A percentile compares a stretch with the other conserved stretches of the same genome.
Evolutionary conservation across 2,113 vertebrate genomes (phyloP).

Genomic region (Recurvirostra avosetta): DNA sequence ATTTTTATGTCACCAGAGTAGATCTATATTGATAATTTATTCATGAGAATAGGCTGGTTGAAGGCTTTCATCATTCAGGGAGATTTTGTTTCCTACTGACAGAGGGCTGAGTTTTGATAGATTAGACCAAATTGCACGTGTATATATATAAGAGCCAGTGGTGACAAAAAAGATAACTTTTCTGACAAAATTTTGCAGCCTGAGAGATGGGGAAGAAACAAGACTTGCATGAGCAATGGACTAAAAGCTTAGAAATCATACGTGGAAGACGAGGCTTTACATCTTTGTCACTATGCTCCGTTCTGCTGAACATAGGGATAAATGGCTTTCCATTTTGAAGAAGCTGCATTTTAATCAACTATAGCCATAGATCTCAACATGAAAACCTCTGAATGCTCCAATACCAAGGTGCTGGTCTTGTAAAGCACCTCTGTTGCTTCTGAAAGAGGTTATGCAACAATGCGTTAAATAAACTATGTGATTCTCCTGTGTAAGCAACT

Average conservation of each 20-base stretch:
- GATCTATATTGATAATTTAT: not conserved
- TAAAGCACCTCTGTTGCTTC: not conserved
- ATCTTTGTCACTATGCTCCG: not conserved
- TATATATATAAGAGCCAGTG: not conserved
- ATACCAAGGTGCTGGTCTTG: not conserved
- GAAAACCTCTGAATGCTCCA: not conserved
- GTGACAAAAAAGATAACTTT: not conserved
- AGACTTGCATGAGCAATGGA: not conserved
- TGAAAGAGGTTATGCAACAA: not conserved
- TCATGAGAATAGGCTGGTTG: not conserved
- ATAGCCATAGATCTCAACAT: not conserved
- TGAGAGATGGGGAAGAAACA: not conserved
- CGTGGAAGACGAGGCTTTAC: fast-evolving
- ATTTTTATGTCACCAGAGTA: not conserved
- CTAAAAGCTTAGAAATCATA: not conserved
- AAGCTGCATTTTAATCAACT: not conserved
- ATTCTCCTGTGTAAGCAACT: not conserved
- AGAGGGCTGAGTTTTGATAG: not conserved
- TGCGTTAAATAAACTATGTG: not conserved
- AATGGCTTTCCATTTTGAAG: not conserved
- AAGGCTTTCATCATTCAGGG: not conserved
- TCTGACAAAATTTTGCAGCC: not conserved
- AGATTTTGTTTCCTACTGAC: not conserved
- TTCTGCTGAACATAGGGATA: not conserved
- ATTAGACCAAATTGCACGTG: not conserved